phyloP scores from a whole-genome alignment of 2,888 invertebrate genomes.

The Himalopsyche anomala region DNA sequence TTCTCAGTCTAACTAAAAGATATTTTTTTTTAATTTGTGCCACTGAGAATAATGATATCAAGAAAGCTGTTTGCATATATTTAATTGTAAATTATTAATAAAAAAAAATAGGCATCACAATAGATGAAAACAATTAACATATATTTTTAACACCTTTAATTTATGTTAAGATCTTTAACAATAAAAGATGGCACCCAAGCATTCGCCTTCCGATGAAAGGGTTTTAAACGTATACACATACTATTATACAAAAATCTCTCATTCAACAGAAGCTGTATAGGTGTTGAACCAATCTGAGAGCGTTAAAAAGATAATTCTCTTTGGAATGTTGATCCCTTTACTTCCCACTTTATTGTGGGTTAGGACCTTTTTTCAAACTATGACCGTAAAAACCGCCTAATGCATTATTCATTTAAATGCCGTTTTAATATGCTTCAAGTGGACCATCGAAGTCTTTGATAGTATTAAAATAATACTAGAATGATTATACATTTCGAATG shows the following conservation, averaged over 20 bases:
- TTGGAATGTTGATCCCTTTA: constrained; percentile 63
- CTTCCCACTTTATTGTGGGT: constrained; percentile 48
- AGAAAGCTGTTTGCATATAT: too few relatives aligned
- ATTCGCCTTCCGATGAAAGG: constrained; percentile 3
- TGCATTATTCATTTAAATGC: background rate
- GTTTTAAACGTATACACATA: background rate
- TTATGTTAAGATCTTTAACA: too few relatives aligned
- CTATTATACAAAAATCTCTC: background rate
- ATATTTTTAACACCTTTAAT: too few relatives aligned
- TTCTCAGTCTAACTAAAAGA: too few relatives aligned
- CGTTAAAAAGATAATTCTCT: constrained; percentile 61
- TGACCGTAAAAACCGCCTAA: background rate
- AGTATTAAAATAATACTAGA: too few relatives aligned
- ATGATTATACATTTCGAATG: too few relatives aligned
- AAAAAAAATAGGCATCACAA: too few relatives aligned
- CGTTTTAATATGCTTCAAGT: background rate
- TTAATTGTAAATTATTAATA: too few relatives aligned
- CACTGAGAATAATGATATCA: too few relatives aligned
- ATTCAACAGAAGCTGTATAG: constrained; percentile 51
- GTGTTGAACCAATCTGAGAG: constrained; percentile 56
- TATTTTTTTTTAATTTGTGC: too few relatives aligned
- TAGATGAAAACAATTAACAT: too few relatives aligned
- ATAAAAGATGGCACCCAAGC: background rate
- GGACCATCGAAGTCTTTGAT: background rate
- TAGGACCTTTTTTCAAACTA: constrained; percentile 22